Base-by-base conservation (phyloP, 1,140 invertebrate genomes). In the Trichoplusia ni region DNA sequence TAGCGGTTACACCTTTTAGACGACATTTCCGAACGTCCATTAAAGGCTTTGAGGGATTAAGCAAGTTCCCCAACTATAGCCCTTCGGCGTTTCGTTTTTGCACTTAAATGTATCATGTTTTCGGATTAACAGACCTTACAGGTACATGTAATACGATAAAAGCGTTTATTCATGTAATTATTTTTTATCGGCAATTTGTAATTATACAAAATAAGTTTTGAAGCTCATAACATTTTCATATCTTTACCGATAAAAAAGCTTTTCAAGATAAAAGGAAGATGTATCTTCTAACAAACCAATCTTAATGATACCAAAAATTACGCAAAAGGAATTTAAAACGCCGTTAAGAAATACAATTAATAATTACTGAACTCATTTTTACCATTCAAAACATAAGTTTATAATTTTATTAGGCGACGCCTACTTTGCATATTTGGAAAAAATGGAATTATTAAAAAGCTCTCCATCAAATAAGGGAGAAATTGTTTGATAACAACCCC, bases 1-100 rank as follows among this genome's bases (percentile, higher is more conserved):
- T 44, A 51, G 69, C 44, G 69, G 64, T 69, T 66, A 69, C 71
- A 79, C 74, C 77, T 82, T 84, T 79, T 75, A 79, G 63, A 67
- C 64, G 64, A 75, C 73, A 69, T 70, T 71, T 67, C 58, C 66
- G 63, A 71, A 78, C 72, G 71, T 81, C 83, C 82, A 85, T 85
- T 85, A 82, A 80, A 77, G 74, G 81, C 79, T 85, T 84, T 75
- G 67, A 61, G 40, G 70, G 80, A 83, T 83, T 81, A 79, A 69
- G 65, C 53, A 69, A 77, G 71, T 76, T 69, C 44, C 21, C 64
- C 62, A 71, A 46, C 56, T 67, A 69, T 59, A n/a, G 59, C 29
- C 35, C 44, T 61, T 33, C 38, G 67, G 42, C 66, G 46, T 71
- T 73, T 67, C 44, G 40, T 72, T 71, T 77, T 80, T 68, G 46